Base-by-base conservation (phyloP, 2,888 invertebrate genomes). In the Tachina fera region DNA sequence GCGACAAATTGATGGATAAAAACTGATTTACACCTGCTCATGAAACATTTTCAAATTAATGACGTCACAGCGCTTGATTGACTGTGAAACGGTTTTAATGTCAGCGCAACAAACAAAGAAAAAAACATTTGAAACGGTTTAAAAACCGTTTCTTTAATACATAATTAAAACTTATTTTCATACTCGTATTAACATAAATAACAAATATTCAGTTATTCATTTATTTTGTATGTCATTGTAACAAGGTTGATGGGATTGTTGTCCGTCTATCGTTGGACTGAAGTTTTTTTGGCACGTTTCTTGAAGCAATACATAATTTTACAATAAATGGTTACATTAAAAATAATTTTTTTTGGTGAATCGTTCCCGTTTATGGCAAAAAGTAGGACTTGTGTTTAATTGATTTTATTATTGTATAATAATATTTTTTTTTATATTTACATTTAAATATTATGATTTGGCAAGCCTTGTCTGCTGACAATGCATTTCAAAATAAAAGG, bases 251-350 rank as follows among this genome's bases (percentile, higher is more conserved):
- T 51, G 16, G 14, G 41, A 49, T 13, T 68, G 47, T 45, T n/a
- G n/a, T 31, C 53, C 19, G n/a, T 31, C 53, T 39, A n/a, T 13
- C 16, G 19, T 19, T 22, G 43, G 43, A 22, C 39, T 51, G 51
- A 43, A 31, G 43, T 19, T 9, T 63, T 75, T 63, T 75, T 88
- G 90, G 91, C 91, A 91, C 91, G 91, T 91, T 80, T 77, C 81
- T 78, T 90, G 88, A 87, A 87, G 89, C 87, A 91, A 91, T 87
- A 83, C 47, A 71, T 60, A 80, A 71, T 77, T 68, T 53, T 61
- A 68, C 19, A 79, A 71, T 45, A 53, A 43, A 51, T 74, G 51
- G 51, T 80, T 61, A 60, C 47, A 78, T 45, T n/a, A n/a, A n/a
- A n/a, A n/a, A n/a, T n/a, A n/a, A n/a, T 43, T 56, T 39, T 70